These are phyloP conservation scores for Drosophila barbarae DNA, from an alignment of 2,888 invertebrate species.

Conservation along the genomic window DNA sequence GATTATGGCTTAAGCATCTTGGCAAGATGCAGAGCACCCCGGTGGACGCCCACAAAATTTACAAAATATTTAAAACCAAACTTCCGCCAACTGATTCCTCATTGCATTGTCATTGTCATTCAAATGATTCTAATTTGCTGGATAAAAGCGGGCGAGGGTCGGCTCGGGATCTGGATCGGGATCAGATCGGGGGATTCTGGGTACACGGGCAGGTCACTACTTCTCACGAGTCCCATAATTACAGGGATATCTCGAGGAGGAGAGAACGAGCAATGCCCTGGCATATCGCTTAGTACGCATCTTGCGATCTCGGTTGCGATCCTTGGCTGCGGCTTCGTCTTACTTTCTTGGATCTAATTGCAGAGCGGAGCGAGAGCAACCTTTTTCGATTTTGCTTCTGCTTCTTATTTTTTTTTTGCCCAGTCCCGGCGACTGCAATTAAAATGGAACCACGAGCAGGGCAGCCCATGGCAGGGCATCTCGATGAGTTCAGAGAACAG, in stretches of 20 bases:
- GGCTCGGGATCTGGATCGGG: background rate
- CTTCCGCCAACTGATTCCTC: constrained; percentile 59
- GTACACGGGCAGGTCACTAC: constrained; percentile 35
- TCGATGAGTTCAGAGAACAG: constrained; percentile 55
- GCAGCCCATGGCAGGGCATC: constrained; percentile 39
- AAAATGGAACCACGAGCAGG: constrained; percentile 53
- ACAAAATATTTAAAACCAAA: constrained; percentile 74
- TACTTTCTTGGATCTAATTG: constrained; percentile 69
- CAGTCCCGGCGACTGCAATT: constrained; percentile 62
- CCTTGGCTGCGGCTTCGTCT: constrained; percentile 69
- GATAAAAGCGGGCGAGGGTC: constrained; percentile 26
- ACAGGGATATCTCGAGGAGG: constrained; percentile 50
- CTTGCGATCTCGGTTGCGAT: constrained; percentile 59
- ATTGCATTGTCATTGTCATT: constrained; percentile 58
- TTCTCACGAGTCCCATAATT: constrained; percentile 69
- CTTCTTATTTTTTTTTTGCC: constrained; percentile 27
- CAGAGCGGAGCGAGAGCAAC: constrained; percentile 56
- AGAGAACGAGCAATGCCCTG: background rate
- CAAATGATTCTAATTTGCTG: constrained; percentile 56
- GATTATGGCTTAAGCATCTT: constrained; percentile 42
- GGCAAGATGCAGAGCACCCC: constrained; percentile 7
- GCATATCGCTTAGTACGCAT: constrained; percentile 52
- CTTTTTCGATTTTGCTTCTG: constrained; percentile 43
- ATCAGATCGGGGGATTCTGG: constrained; percentile 11
- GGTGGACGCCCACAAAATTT: constrained; percentile 71